Conservation (phyloP, 1,140 invertebrate species). For the Brachionus sp. region DNA sequence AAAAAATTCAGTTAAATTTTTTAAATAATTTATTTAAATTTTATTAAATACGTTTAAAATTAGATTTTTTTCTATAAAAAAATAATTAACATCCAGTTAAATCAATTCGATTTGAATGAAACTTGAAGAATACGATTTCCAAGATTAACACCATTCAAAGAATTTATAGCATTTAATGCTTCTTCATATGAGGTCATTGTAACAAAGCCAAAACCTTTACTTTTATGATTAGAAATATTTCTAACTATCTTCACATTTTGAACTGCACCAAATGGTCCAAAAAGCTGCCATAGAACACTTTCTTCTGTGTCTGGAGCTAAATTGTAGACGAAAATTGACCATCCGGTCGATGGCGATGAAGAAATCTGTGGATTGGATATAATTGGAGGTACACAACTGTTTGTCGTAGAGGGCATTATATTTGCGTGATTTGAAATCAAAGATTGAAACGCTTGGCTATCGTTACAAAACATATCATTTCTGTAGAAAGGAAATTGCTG, state of each 20-base stretch:
- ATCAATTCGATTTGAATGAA: conserved; percentile 76
- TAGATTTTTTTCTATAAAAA: neutral
- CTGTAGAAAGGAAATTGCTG: conserved; percentile 12
- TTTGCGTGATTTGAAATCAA: neutral
- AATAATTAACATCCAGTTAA: neutral
- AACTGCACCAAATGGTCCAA: conserved; percentile 96
- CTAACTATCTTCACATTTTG: conserved; percentile 92
- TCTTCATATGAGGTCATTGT: conserved; percentile 99
- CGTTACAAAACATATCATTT: conserved; percentile 16
- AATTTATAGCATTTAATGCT: conserved; percentile 91
- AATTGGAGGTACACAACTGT: neutral
- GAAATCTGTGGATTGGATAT: neutral
- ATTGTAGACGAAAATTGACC: conserved; percentile 99
- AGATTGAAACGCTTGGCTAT: neutral
- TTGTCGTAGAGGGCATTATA: neutral
- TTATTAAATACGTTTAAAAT: neutral
- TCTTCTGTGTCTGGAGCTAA: conserved; percentile 96
- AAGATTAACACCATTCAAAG: conserved; percentile 92
- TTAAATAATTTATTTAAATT: no score
- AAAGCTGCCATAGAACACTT: conserved; percentile 95
- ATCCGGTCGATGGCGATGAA: conserved; percentile 58
- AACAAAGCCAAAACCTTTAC: conserved; percentile 98
- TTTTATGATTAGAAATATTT: conserved; percentile 95
- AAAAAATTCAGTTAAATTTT: no score
- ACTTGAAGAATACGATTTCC: conserved; percentile 96